phyloP scores from a whole-genome alignment of 2,797 vertebrate species.

The Miichthys miiuy region DNA sequence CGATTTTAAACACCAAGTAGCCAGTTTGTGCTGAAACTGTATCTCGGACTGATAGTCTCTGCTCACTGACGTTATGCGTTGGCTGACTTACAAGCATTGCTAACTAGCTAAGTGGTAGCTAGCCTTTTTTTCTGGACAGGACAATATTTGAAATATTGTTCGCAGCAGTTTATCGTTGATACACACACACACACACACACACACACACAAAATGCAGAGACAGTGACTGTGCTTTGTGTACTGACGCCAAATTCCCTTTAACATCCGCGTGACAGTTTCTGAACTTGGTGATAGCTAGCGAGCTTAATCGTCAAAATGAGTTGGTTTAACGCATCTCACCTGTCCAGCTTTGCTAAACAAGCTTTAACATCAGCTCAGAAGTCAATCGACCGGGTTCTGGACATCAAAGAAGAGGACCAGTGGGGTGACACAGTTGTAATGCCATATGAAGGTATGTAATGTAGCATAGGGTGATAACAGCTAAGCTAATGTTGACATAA shows the following conservation, averaged over 20 bases:
- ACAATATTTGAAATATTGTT: background rate
- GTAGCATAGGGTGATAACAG: background rate
- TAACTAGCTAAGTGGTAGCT: conserved; percentile 45
- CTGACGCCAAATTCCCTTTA: background rate
- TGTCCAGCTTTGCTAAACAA: conserved; percentile 98
- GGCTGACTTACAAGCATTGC: conserved; percentile 28
- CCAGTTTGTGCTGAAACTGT: conserved; percentile 41
- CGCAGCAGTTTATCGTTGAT: background rate
- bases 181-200: too few species aligned
- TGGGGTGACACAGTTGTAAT: conserved; percentile 88
- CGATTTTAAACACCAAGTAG: conserved; percentile 18
- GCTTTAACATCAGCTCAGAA: conserved; percentile 97
- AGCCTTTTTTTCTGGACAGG: conserved; percentile 24
- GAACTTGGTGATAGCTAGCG: conserved; percentile 34
- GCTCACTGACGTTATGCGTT: conserved; percentile 32
- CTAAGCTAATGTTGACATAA: background rate
- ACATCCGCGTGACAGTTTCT: conserved; percentile 8
- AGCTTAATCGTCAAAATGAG: conserved; percentile 85
- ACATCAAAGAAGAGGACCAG: conserved; percentile 95
- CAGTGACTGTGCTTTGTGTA: conserved; percentile 13
- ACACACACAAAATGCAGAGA: conserved; percentile 41
- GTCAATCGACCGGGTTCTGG: conserved; percentile 97
- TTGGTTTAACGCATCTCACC: conserved; percentile 97
- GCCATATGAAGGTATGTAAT: conserved; percentile 87
- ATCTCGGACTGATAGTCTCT: conserved; percentile 16